Evolutionary conservation across 35 echinoderm and acorn worm genomes (phyloP).

Genomic region (Strongylocentrotus purpuratus): DNA sequence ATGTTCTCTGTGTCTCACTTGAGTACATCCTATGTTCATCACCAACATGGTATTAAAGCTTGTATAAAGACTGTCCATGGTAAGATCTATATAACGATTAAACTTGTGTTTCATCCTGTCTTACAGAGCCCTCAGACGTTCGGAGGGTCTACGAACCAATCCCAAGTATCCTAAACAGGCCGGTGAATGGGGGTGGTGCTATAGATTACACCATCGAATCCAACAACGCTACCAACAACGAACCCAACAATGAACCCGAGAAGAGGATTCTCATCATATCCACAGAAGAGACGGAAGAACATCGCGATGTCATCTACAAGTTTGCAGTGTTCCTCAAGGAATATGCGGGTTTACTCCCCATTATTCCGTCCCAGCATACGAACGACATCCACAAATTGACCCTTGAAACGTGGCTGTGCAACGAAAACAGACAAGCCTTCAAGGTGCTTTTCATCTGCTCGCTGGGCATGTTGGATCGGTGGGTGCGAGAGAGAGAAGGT

Average conservation of each 20-base stretch:
- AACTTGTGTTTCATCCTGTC: neutral
- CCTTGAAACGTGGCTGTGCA: conserved; percentile 10
- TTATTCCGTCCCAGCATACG: neutral
- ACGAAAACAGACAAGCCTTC: neutral
- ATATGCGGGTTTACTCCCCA: neutral
- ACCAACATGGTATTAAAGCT: too few relatives aligned
- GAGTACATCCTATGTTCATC: too few relatives aligned
- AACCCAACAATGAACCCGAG: neutral
- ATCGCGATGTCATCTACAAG: conserved; percentile 5
- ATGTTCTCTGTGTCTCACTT: too few relatives aligned
- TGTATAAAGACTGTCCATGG: too few relatives aligned
- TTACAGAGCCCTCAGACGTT: neutral
- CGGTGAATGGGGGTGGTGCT: neutral
- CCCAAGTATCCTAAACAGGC: neutral
- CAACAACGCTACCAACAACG: too few relatives aligned
- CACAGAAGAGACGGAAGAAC: conserved; percentile 29
- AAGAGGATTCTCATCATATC: conserved; percentile 20
- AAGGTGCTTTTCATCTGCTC: conserved; percentile 28
- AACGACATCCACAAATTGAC: neutral
- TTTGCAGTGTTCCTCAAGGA: neutral
- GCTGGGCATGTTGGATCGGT: neutral
- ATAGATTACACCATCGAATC: too few relatives aligned
- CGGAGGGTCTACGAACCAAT: neutral
- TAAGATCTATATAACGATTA: too few relatives aligned
- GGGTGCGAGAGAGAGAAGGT: neutral